Conservation (phyloP, 2,888 invertebrate species). For the Boloria selene region DNA sequence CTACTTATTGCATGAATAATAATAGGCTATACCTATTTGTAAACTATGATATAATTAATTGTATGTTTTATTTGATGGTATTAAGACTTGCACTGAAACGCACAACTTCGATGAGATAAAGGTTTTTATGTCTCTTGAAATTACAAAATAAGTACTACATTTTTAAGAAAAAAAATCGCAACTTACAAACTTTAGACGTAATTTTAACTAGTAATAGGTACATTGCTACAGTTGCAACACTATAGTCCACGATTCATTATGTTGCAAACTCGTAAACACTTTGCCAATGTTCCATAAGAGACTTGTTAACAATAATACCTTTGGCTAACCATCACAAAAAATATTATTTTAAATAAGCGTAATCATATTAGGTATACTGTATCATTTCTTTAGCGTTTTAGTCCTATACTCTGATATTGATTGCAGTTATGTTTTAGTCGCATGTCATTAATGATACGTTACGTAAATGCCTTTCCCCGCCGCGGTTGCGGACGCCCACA, state of each 20-base stretch:
- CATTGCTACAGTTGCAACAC: constrained; percentile 4
- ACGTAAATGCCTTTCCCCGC: constrained; percentile 60
- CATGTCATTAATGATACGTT: constrained; percentile 54
- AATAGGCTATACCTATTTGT: too few species aligned
- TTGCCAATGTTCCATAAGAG: too few species aligned
- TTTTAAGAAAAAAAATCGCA: constrained; percentile 20
- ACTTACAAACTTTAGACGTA: constrained; percentile 6
- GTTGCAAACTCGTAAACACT: too few species aligned
- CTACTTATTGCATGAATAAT: too few species aligned
- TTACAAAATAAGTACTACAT: too few species aligned
- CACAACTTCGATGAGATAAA: constrained; percentile 50
- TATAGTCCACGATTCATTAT: not conserved
- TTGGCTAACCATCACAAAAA: not conserved
- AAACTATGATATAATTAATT: too few species aligned
- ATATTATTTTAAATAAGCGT: not conserved
- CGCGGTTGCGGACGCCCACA: constrained; percentile 36
- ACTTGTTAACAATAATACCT: too few species aligned
- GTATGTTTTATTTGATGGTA: too few species aligned
- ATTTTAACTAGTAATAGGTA: constrained; percentile 2
- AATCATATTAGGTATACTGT: not conserved
- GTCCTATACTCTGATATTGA: constrained; percentile 33
- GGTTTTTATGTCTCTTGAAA: constrained; percentile 48
- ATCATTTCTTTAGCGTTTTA: constrained; percentile 10
- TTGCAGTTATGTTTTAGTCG: constrained; percentile 46
- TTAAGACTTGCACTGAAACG: constrained; percentile 25